These are phyloP conservation scores for Aphidius colemani DNA, from an alignment of 2,888 invertebrate species.

Conservation along the genomic window DNA sequence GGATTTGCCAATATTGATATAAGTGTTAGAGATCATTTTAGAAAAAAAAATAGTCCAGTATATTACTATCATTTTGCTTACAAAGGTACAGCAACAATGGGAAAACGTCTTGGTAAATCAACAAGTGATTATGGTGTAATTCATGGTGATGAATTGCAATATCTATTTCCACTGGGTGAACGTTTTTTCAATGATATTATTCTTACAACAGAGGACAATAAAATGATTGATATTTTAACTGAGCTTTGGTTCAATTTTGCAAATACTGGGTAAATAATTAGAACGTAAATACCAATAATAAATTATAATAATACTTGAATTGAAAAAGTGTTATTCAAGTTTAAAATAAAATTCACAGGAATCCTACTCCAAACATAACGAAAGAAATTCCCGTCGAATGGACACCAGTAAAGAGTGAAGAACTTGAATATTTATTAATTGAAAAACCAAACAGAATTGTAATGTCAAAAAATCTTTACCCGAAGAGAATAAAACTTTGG, in stretches of 20 bases:
- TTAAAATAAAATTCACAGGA: constrained; percentile 59
- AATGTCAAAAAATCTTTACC: constrained; percentile 65
- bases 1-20: constrained; percentile 59
- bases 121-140: constrained; percentile 73
- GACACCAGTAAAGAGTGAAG: constrained; percentile 63
- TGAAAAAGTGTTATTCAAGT: not conserved
- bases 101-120: constrained; percentile 71
- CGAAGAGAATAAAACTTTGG: constrained; percentile 70
- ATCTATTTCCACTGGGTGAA: constrained; percentile 74
- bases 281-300: no score
- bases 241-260: constrained; percentile 80
- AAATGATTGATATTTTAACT: constrained; percentile 68
- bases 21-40: constrained; percentile 64
- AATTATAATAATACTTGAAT: not conserved
- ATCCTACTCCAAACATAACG: constrained; percentile 67
- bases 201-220: constrained; percentile 65
- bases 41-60: constrained; percentile 61
- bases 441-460: constrained; percentile 60
- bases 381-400: constrained; percentile 62
- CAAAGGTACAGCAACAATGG: constrained; percentile 63
- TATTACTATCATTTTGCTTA: constrained; percentile 73
- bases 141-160: constrained; percentile 83
- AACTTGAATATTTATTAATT: constrained; percentile 64
- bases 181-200: constrained; percentile 65
- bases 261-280: constrained; percentile 64